Evolutionary conservation across 1,140 invertebrate species (phyloP), one percentile per base, ranked within the genome.

Genomic region (Drosophila littoralis): DNA sequence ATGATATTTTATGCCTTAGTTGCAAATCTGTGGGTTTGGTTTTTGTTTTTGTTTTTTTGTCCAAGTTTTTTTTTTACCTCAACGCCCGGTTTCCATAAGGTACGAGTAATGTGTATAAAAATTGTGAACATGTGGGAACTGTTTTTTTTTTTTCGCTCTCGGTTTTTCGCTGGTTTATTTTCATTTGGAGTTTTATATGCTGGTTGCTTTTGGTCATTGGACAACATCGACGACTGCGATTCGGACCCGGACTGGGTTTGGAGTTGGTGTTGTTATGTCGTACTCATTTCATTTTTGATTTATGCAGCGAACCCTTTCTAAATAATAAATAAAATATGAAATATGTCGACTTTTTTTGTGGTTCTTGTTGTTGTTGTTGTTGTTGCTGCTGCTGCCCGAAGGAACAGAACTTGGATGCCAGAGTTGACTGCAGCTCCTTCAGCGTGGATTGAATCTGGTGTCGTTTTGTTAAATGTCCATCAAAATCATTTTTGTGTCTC

Each of bases 291-390:
- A 75, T 79, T 74, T 88, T 89, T 89, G 84, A 89, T 89, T 89
- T 89, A 89, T 89, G 84, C 84, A 89, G 67, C 85, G 67, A 79
- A 89, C 84, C 84, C 77, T 89, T 89, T 89, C 84, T 89, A 89
- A 89, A 89, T 89, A 89, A 89, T 89, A 89, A 89, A 89, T 89
- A 89, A 88, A 89, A 89, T 89, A 89, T 89, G 84, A 89, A 84
- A 89, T 84, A 89, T 89, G 84, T 89, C 71, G 84, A 84, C 55
- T 77, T 81, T 77, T 65, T 64, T 46, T 36, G 52, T 43, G 42
- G 12, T 54, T 65, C 38, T 50, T 73, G 28, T 61, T 71, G 48
- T 60, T 59, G 32, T 58, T 66, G 43, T 52, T 35, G 38, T 10
- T 32, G 46, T 17, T 12, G 7, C 5, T 32, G 22, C 28, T 35